Evolutionary conservation across 2,888 invertebrate species (phyloP).

Genomic region (Tuta absoluta): DNA sequence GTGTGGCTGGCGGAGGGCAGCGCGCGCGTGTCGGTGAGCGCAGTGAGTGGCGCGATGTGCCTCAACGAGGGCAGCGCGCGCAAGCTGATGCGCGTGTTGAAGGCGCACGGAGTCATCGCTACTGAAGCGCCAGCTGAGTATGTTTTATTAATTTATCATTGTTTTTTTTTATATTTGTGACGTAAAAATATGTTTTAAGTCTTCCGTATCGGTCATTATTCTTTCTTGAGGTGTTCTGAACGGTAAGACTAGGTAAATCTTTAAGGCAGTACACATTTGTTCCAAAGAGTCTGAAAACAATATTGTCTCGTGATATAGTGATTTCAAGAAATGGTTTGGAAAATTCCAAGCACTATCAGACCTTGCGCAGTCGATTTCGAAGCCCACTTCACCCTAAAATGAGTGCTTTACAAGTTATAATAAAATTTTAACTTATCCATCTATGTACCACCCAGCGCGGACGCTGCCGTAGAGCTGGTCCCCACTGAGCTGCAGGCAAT

Average conservation of each 20-base stretch:
- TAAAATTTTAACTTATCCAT: too few relatives aligned
- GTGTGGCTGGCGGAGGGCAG: conserved; percentile 36
- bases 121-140: conserved; percentile 27
- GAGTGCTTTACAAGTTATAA: too few relatives aligned
- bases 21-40: conserved; percentile 32
- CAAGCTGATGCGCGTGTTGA: conserved; percentile 51
- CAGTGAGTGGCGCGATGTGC: conserved; percentile 39
- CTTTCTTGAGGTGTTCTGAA: too few relatives aligned
- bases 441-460: too few relatives aligned
- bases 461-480: not conserved
- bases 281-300: too few relatives aligned
- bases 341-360: too few relatives aligned
- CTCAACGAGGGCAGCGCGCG: conserved; percentile 43
- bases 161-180: not conserved
- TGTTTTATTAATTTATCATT: not conserved
- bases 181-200: not conserved
- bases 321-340: too few relatives aligned
- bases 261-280: too few relatives aligned
- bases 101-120: conserved; percentile 43
- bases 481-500: not conserved
- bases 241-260: too few relatives aligned
- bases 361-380: too few relatives aligned
- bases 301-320: too few relatives aligned
- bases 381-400: too few relatives aligned
- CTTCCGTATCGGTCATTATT: not conserved